A percentile compares a stretch with the other conserved stretches of the same genome.
phyloP scores from a whole-genome alignment of 2,888 invertebrate species.

The Parascotia fuliginaria region DNA sequence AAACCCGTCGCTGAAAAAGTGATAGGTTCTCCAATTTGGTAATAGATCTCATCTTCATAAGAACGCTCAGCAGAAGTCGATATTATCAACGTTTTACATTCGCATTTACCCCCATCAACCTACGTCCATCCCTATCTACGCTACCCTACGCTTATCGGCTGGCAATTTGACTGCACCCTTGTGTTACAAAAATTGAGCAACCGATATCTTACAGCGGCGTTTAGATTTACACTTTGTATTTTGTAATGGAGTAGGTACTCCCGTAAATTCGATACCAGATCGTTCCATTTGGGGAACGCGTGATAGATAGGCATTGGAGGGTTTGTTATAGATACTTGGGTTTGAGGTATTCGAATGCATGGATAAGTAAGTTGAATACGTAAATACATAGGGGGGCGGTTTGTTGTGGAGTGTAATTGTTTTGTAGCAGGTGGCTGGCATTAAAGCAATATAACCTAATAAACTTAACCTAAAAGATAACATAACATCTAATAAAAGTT shows the following conservation, averaged over 20 bases:
- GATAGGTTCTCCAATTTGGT: slow-evolving; percentile 14
- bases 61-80: slow-evolving; percentile 16
- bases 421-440: slow-evolving; percentile 10
- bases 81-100: slow-evolving; percentile 40
- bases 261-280: slow-evolving; percentile 42
- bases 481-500: too few relatives aligned
- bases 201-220: slow-evolving; percentile 41
- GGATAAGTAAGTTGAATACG: slow-evolving; percentile 28
- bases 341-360: slow-evolving; percentile 25
- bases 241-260: slow-evolving; percentile 42
- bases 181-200: slow-evolving; percentile 52
- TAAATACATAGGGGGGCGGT: slow-evolving; percentile 17
- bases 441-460: too few relatives aligned
- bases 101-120: slow-evolving; percentile 56
- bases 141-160: slow-evolving; percentile 48
- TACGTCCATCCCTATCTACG: slow-evolving; percentile 47
- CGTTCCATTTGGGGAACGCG: slow-evolving; percentile 35
- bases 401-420: slow-evolving; percentile 28
- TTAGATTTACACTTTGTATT: slow-evolving; percentile 47
- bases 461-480: too few relatives aligned
- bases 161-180: slow-evolving; percentile 53
- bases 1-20: slow-evolving; percentile 15
- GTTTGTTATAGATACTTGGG: slow-evolving; percentile 27
- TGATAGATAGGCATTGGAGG: slow-evolving; percentile 40
- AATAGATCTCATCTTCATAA: slow-evolving; percentile 24